Base-by-base conservation (phyloP, 2,888 invertebrate genomes). In the Cryptocephalus moraei region DNA sequence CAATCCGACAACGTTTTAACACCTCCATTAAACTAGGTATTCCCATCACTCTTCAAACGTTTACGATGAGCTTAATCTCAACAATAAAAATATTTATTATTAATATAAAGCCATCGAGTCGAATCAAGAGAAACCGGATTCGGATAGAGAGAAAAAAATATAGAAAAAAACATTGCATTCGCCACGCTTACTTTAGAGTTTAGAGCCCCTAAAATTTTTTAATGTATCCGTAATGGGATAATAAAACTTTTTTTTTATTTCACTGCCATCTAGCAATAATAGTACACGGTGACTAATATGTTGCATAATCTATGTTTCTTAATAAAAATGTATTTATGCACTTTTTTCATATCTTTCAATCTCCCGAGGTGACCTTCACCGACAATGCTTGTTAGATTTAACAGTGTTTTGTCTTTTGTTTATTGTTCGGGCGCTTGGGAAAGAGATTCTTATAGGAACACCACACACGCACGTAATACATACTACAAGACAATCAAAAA, bases 281-380 rank as follows among this genome's bases (percentile, higher is more conserved):
- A 48, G 42, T 49, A 44, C 40, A 49, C 50, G 49, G 53, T 62
- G 61, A 62, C 60, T 62, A 62, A 62, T 50, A 45, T 51, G 40
- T 62, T 62, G 61, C 62, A 62, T 62, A 62, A 62, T 62, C 54
- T 49, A 33, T 50, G 52, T 60, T 57, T 62, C 59, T 56, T 60
- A 59, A 60, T 61, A 59, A 57, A 22, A 62, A 61, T 61, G 61
- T 58, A 61, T 62, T 60, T 56, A 61, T 61, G 59, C 61, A 60
- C 56, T 59, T 58, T 56, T 60, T 61, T 62, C 56, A 57, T 61
- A 61, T 62, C 61, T 60, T 51, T 55, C 48, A 59, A 62, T 62
- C 61, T 62, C 53, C 55, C 22, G 52, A 52, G 56, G 55, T 61
- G 61, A 60, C 62, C 62, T 62, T 62, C 58, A 51, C 49, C 49